Evolutionary conservation across 2,113 vertebrate species (phyloP).

Genomic region (Notothenia rossii): DNA sequence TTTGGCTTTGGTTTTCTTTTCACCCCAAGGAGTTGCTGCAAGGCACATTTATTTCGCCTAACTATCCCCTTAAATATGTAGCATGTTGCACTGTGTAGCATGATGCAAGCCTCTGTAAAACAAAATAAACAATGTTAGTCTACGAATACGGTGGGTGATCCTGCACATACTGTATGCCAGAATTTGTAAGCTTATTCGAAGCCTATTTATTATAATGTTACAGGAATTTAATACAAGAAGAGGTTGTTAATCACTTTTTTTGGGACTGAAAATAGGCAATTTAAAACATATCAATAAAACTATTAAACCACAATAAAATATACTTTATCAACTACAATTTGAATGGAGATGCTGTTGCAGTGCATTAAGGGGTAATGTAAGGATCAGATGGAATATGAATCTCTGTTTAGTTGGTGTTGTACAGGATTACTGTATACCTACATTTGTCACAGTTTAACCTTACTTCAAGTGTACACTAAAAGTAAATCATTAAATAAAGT

Average conservation of each 20-base stretch:
- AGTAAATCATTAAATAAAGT: background rate
- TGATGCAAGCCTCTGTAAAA: slow-evolving; percentile 21
- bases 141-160: background rate
- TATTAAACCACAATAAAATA: background rate
- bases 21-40: slow-evolving; percentile 31
- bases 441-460: background rate
- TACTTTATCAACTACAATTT: background rate
- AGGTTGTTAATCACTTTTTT: background rate
- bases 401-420: background rate
- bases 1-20: slow-evolving; percentile 39
- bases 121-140: slow-evolving; percentile 4
- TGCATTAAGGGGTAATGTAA: background rate
- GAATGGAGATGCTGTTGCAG: background rate
- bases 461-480: background rate
- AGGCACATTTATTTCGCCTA: slow-evolving; percentile 7
- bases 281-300: background rate
- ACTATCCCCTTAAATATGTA: slow-evolving; percentile 14
- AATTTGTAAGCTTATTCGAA: background rate
- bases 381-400: slow-evolving; percentile 25
- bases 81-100: slow-evolving; percentile 12
- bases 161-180: background rate
- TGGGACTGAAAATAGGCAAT: background rate
- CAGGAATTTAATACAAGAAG: background rate
- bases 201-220: background rate
- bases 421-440: background rate